Conservation (phyloP, 2,113 vertebrate species). For the Elephas maximus region DNA sequence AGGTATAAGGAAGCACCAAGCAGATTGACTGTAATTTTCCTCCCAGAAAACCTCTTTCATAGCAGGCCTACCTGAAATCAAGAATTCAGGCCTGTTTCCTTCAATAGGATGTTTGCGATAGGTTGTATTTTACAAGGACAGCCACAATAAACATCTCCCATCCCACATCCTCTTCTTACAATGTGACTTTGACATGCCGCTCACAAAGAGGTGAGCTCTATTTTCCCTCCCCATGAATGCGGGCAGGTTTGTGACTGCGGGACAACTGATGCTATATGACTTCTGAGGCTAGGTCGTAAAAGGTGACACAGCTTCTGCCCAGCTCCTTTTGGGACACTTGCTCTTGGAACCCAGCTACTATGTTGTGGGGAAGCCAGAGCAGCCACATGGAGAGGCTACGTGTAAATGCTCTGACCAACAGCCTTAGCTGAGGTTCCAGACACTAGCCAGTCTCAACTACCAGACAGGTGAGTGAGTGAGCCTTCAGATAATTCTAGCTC, state of each 20-base stretch:
- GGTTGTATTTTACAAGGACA: not conserved
- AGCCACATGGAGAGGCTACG: accelerated
- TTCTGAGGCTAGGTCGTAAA: no score
- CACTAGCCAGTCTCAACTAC: not conserved
- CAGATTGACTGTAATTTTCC: no score
- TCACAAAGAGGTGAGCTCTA: not conserved
- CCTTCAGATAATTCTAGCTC: not conserved
- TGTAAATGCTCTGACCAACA: accelerated
- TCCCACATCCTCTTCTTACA: not conserved
- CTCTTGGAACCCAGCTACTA: not conserved
- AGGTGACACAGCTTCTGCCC: not conserved
- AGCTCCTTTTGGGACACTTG: not conserved
- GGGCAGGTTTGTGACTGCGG: not conserved
- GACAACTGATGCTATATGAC: not conserved
- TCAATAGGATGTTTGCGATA: accelerated
- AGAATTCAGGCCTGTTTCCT: not conserved
- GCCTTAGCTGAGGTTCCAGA: no score
- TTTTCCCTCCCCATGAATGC: not conserved
- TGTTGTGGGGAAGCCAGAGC: not conserved
- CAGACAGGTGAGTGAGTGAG: not conserved
- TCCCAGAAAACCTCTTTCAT: not conserved
- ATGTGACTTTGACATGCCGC: not conserved
- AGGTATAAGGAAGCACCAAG: accelerated
- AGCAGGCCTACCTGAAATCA: not conserved
- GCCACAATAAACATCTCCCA: not conserved